Conservation (phyloP, 92 coral and sea anemone species). For the Palythoa heliodiscus region DNA sequence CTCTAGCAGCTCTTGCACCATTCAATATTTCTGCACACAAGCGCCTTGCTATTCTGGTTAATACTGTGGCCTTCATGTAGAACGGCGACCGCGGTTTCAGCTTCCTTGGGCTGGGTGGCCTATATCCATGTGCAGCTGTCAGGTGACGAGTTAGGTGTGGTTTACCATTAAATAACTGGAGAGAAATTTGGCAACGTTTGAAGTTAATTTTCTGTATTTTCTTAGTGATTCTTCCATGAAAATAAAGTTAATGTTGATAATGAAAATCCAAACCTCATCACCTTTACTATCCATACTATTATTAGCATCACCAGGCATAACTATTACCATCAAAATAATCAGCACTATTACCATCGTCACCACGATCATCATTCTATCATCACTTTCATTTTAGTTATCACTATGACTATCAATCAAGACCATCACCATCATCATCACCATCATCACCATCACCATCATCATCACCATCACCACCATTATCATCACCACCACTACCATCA, state of each 20-base stretch:
- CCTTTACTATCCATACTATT: no score
- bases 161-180: conserved; percentile 87
- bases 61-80: conserved; percentile 84
- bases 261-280: background rate
- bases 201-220: background rate
- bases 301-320: no score
- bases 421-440: background rate
- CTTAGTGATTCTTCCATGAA: no score
- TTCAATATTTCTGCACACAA: conserved; percentile 86
- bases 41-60: conserved; percentile 86
- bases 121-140: conserved; percentile 86
- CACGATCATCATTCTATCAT: background rate
- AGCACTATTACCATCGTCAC: background rate
- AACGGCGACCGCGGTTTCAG: conserved; percentile 96
- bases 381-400: background rate
- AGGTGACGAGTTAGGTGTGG: conserved; percentile 93
- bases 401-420: background rate
- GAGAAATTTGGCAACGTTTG: background rate
- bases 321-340: background rate
- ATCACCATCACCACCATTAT: no score
- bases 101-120: conserved; percentile 97
- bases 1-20: conserved; percentile 77
- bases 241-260: no score
- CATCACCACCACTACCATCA: background rate
- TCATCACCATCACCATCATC: no score